phyloP scores from a whole-genome alignment of 2,113 vertebrate species.

The Petrocephalus zakoni region DNA sequence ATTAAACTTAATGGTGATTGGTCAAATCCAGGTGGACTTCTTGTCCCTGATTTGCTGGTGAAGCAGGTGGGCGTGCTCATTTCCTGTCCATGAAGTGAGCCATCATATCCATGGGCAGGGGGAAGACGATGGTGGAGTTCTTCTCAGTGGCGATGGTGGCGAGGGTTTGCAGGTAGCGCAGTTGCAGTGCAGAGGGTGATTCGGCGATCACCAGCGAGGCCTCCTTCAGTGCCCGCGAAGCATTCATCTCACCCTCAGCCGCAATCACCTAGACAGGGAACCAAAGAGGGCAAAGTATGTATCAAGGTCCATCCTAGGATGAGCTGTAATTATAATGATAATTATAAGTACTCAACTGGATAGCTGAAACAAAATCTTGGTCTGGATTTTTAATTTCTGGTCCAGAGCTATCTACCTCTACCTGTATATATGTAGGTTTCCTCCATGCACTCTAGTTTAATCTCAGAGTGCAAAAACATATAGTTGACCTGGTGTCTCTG shows the following conservation, averaged over 20 bases:
- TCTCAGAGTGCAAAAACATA: no score
- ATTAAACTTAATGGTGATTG: neutral
- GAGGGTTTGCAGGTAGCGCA: constrained; percentile 77
- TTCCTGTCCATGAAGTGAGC: constrained; percentile 56
- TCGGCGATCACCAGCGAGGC: constrained; percentile 72
- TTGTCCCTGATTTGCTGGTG: neutral
- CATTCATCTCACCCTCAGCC: constrained; percentile 75
- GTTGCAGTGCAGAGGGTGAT: constrained; percentile 71
- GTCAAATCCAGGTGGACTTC: neutral
- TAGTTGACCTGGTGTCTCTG: no score
- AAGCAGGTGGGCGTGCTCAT: constrained; percentile 20
- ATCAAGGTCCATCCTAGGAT: no score
- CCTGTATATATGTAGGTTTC: no score
- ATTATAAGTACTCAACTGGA: no score
- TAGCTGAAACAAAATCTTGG: no score
- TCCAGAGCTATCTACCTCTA: no score
- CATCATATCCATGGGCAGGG: constrained; percentile 74
- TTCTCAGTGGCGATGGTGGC: constrained; percentile 76
- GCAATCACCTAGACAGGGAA: constrained; percentile 57
- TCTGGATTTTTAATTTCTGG: no score
- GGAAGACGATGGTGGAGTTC: constrained; percentile 87
- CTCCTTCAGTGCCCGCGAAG: constrained; percentile 76
- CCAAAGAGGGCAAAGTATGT: no score
- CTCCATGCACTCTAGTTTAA: no score
- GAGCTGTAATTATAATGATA: neutral